Evolutionary conservation across 1,140 invertebrate species (phyloP), one percentile per base, ranked within the genome.

Genomic region (Microplitis demolitor): DNA sequence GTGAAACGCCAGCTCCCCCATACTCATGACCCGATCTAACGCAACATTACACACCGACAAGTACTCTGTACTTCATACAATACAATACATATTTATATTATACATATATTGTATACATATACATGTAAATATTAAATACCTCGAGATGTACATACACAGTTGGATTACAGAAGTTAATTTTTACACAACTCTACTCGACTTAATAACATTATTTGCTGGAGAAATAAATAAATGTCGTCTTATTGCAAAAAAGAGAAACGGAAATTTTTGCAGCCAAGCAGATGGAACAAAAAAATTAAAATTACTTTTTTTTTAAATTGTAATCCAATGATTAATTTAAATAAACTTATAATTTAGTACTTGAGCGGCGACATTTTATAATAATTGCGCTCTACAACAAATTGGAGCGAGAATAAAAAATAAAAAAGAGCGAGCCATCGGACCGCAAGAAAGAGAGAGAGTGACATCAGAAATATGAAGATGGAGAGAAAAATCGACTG

Each of bases 11-110:
- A n/a, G 50, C 61, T 51, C 33, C 39, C 31, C 34, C 37, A 39
- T 62, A 51, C 14, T 62, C 16, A 66, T 66, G 63, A 66, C 39
- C 63, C 39, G 50, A 66, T 37, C 31, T 53, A 67, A 50, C 33
- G 34, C 66, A 67, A 53, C 31, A 50, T 24, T 53, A 67, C 66
- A 67, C 50, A n/a, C 31, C 4, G 53, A 45, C 50, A 54, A 50
- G 3, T 53, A 66, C 60, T 39, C 33, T 61, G n/a, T 31, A 62
- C 56, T 35, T 31, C 14, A 8, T 4, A 5, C 24, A 60, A 8
- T 4, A 5, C 24, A 60, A 60, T 34, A 14, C 16, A 60, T 24
- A n/a, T 5, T 5, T 8, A 5, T 8, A 60, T n/a, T 8, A 5
- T 8, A 60, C 2, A 3, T 8, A 60, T n/a, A 34, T 34, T 6